Evolutionary conservation across 1,140 invertebrate species (phyloP).

Genomic region (Hylaeus anthracinus): DNA sequence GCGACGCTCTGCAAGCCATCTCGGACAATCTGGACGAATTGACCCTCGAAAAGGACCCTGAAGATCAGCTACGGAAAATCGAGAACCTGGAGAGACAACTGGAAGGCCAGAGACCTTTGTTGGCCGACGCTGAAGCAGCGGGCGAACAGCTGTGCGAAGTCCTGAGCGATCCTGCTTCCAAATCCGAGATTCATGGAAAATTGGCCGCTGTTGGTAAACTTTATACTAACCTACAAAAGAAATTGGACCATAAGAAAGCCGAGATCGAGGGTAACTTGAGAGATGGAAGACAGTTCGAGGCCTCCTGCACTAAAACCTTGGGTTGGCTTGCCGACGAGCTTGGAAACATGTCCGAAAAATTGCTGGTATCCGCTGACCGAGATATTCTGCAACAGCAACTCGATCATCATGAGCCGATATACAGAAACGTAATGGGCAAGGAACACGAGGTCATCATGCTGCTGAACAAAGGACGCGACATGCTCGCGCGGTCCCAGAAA

Average conservation of each 20-base stretch:
- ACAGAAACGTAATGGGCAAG: constrained; percentile 92
- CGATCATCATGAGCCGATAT: constrained; percentile 93
- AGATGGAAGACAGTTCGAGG: constrained; percentile 92
- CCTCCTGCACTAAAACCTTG: constrained; percentile 91
- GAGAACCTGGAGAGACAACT: constrained; percentile 93
- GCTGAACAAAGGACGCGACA: constrained; percentile 93
- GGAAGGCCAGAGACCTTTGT: constrained; percentile 91
- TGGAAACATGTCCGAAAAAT: constrained; percentile 87
- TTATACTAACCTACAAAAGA: constrained; percentile 92
- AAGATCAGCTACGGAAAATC: constrained; percentile 92
- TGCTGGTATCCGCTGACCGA: constrained; percentile 92
- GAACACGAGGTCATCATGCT: constrained; percentile 97
- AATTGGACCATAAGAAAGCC: constrained; percentile 93
- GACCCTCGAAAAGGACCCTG: constrained; percentile 90
- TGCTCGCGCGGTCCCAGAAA: constrained; percentile 83
- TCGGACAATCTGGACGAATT: constrained; percentile 93
- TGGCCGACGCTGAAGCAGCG: constrained; percentile 93
- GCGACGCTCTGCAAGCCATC: constrained; percentile 91
- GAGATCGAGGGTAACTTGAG: constrained; percentile 93
- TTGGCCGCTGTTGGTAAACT: constrained; percentile 90
- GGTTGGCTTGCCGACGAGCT: constrained; percentile 93
- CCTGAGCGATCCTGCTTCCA: constrained; percentile 93
- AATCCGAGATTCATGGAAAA: constrained; percentile 94
- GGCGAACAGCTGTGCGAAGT: constrained; percentile 93
- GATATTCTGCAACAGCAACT: constrained; percentile 92